Percentiles rank a stretch among this genome's conserved stretches.
Conservation (phyloP, 2,113 vertebrate genomes). For the Planiliza haematocheilus region DNA sequence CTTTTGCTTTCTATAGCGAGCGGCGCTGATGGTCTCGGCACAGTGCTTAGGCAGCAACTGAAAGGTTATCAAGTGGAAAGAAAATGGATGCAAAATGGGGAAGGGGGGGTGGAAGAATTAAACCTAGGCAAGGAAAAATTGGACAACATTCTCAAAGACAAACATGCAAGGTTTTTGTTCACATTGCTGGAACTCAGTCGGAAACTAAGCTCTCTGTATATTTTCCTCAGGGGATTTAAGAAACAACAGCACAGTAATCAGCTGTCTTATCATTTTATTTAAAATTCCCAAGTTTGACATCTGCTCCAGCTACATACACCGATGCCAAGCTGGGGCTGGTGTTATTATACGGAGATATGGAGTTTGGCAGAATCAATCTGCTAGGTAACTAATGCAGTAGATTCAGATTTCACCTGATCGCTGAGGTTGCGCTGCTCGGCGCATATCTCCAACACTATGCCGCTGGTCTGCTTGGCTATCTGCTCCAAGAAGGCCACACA, state of each 20-base stretch:
- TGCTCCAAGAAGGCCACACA: constrained; percentile 92
- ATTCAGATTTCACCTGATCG: constrained; percentile 84
- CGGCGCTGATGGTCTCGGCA: constrained; percentile 90
- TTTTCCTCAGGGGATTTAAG: constrained; percentile 35
- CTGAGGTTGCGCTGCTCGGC: constrained; percentile 91
- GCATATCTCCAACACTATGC: constrained; percentile 88
- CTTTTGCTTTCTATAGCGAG: constrained; percentile 87
- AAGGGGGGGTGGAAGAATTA: neutral
- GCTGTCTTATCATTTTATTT: constrained; percentile 30
- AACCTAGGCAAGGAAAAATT: constrained; percentile 16
- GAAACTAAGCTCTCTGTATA: constrained; percentile 35
- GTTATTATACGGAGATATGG: constrained; percentile 50
- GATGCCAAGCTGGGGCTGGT: constrained; percentile 17
- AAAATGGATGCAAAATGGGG: neutral
- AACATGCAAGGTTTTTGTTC: constrained; percentile 22
- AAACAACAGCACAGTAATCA: constrained; percentile 30
- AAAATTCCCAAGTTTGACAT: constrained; percentile 25
- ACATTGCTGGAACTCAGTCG: neutral
- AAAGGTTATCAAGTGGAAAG: constrained; percentile 18
- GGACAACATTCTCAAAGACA: constrained; percentile 31
- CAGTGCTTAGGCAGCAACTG: constrained; percentile 93
- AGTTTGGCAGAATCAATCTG: constrained; percentile 19
- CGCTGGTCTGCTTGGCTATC: constrained; percentile 86
- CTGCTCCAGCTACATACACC: constrained; percentile 20
- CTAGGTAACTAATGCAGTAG: constrained; percentile 23